phyloP scores from a whole-genome alignment of 2,888 invertebrate genomes.

The Tanypteryx hageni region DNA sequence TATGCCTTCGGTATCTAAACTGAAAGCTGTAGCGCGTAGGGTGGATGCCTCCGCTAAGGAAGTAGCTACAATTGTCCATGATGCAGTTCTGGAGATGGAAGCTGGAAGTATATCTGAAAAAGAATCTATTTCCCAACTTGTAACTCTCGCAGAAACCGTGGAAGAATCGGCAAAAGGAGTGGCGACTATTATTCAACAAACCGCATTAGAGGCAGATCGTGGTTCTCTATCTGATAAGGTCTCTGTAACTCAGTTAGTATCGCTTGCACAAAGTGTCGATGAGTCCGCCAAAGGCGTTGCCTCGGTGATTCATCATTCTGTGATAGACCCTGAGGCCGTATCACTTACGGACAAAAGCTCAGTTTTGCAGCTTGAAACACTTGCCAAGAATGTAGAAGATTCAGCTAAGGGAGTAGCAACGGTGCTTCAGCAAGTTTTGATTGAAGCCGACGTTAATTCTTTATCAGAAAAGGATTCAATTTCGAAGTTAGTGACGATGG shows the following conservation, averaged over 20 bases:
- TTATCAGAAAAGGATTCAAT: not conserved
- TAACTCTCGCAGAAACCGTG: conserved; percentile 65
- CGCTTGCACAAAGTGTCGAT: conserved; percentile 75
- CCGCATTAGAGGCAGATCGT: conserved; percentile 67
- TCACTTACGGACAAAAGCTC: conserved; percentile 75
- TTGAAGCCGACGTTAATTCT: conserved; percentile 59
- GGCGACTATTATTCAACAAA: conserved; percentile 50
- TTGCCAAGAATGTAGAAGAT: conserved; percentile 66
- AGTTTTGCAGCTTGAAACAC: conserved; percentile 65
- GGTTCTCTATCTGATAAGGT: conserved; percentile 66
- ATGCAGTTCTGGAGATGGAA: conserved; percentile 64
- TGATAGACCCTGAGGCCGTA: conserved; percentile 42
- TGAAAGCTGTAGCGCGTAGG: conserved; percentile 72
- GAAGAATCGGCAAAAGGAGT: conserved; percentile 64
- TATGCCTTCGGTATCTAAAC: conserved; percentile 69
- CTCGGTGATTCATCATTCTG: conserved; percentile 65
- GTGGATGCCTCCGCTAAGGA: conserved; percentile 67
- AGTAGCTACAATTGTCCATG: conserved; percentile 67
- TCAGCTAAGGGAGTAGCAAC: conserved; percentile 63
- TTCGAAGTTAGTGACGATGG: not conserved
- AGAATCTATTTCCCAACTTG: conserved; percentile 65
- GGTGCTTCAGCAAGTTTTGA: conserved; percentile 63
- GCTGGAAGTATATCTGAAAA: conserved; percentile 68
- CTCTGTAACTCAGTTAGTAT: conserved; percentile 67
- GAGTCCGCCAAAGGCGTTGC: conserved; percentile 74